Conservation (phyloP, 2,888 invertebrate species). For the Orgyia antiqua region DNA sequence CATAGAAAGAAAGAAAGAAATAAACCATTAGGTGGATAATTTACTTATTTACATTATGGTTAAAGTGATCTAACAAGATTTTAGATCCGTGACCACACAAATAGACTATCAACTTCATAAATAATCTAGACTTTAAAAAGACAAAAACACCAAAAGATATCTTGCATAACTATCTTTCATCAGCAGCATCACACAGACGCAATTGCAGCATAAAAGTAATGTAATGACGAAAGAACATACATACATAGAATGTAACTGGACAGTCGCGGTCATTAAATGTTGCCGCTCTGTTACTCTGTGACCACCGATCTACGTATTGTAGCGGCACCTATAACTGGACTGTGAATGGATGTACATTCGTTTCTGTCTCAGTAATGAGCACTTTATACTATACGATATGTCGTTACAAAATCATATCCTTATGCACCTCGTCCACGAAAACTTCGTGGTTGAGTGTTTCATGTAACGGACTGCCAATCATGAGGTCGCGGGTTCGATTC, state of each 20-base stretch:
- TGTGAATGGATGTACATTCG: conserved; percentile 66
- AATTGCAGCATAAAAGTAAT: conserved; percentile 22
- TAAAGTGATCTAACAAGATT: too few relatives aligned
- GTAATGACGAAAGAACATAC: conserved; percentile 48
- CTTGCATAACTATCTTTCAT: conserved; percentile 15
- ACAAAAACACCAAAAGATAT: background rate
- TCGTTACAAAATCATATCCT: too few relatives aligned
- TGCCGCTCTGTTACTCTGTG: conserved; percentile 72
- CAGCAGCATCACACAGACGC: conserved; percentile 20
- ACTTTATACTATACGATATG: conserved; percentile 34
- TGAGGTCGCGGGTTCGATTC: too few relatives aligned
- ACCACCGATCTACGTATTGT: conserved; percentile 54
- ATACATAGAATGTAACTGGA: conserved; percentile 44
- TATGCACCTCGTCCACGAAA: too few relatives aligned
- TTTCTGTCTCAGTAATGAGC: conserved; percentile 52
- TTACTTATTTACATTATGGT: too few relatives aligned
- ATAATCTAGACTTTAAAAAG: too few relatives aligned
- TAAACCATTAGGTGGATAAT: too few relatives aligned
- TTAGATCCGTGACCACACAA: too few relatives aligned
- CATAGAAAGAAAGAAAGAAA: too few relatives aligned
- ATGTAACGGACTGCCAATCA: too few relatives aligned
- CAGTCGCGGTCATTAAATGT: conserved; percentile 70
- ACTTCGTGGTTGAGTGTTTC: too few relatives aligned
- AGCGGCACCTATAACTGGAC: conserved; percentile 75
- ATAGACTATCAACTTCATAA: too few relatives aligned